Percentiles rank a stretch among this genome's conserved stretches.
Evolutionary conservation across 2,888 invertebrate species (phyloP).

Genomic region (Tinea semifulvella): DNA sequence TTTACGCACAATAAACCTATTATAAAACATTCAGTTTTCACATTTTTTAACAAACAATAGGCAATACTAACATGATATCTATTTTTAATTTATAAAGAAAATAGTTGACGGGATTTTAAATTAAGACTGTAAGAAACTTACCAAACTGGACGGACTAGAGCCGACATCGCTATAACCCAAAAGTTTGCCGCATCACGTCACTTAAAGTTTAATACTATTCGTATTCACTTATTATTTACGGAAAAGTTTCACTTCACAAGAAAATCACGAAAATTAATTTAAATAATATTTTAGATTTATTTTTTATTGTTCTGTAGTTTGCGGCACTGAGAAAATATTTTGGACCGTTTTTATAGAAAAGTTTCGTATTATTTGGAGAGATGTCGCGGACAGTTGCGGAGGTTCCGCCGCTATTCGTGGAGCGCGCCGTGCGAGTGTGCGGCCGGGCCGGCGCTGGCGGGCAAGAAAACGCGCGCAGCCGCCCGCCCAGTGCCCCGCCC

Average conservation of each 20-base stretch:
- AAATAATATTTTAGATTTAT: neutral
- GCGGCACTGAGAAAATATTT: conserved; percentile 24
- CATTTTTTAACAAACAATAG: conserved; percentile 9
- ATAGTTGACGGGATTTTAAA: conserved; percentile 27
- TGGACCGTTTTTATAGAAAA: conserved; percentile 41
- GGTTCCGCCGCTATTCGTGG: conserved; percentile 32
- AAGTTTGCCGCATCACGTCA: conserved; percentile 53
- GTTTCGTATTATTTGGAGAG: conserved; percentile 46
- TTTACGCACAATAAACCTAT: conserved; percentile 19
- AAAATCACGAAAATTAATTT: neutral
- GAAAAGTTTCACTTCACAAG: conserved; percentile 13
- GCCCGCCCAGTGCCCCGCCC: conserved; percentile 61
- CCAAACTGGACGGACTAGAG: conserved; percentile 64
- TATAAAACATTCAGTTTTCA: neutral
- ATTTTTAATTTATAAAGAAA: conserved; percentile 24
- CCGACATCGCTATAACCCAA: conserved; percentile 65
- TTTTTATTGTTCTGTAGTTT: neutral
- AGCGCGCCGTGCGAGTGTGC: conserved; percentile 50
- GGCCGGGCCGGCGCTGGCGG: conserved; percentile 27
- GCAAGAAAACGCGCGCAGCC: conserved; percentile 53
- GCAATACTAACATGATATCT: conserved; percentile 18
- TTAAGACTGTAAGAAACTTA: conserved; percentile 36
- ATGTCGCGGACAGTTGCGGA: conserved; percentile 19
- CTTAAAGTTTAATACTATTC: conserved; percentile 24
- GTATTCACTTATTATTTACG: conserved; percentile 16